These are phyloP conservation scores for Theristicus caerulescens DNA, from an alignment of 2,113 vertebrate species.

Conservation along the genomic window DNA sequence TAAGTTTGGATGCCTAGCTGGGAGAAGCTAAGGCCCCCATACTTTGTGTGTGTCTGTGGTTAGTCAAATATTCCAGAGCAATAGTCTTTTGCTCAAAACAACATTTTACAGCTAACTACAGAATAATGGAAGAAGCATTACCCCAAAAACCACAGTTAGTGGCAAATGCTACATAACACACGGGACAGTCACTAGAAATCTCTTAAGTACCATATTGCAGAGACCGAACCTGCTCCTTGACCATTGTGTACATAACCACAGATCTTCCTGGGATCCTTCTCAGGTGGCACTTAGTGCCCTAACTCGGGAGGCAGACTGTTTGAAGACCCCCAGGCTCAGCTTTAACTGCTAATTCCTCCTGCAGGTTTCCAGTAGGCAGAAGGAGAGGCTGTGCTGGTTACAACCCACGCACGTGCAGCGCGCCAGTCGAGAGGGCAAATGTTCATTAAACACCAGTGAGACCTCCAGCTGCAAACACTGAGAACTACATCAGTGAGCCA, in stretches of 20 bases:
- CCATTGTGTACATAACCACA: fast-evolving
- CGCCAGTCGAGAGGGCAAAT: not conserved
- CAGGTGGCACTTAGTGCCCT: not conserved
- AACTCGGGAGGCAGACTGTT: not conserved
- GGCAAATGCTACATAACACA: not conserved
- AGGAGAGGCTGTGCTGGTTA: not conserved
- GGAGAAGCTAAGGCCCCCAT: not conserved
- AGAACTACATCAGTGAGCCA: not conserved
- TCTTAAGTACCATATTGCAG: not conserved
- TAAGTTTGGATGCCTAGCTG: not conserved
- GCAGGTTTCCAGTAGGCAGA: not conserved
- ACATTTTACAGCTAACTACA: not conserved
- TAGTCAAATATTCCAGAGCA: not conserved
- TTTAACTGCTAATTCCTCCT: not conserved
- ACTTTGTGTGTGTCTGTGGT: not conserved
- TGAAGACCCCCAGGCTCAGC: not conserved
- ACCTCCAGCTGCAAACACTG: not conserved
- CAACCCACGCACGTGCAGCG: not conserved
- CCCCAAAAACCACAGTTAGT: not conserved
- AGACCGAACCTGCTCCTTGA: not conserved
- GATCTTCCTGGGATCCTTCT: not conserved
- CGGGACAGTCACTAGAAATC: not conserved
- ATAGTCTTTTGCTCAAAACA: not conserved
- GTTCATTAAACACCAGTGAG: not conserved
- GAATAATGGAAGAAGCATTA: not conserved